Evolutionary conservation across 2,113 vertebrate genomes (phyloP).

Genomic region (Cygnus atratus): DNA sequence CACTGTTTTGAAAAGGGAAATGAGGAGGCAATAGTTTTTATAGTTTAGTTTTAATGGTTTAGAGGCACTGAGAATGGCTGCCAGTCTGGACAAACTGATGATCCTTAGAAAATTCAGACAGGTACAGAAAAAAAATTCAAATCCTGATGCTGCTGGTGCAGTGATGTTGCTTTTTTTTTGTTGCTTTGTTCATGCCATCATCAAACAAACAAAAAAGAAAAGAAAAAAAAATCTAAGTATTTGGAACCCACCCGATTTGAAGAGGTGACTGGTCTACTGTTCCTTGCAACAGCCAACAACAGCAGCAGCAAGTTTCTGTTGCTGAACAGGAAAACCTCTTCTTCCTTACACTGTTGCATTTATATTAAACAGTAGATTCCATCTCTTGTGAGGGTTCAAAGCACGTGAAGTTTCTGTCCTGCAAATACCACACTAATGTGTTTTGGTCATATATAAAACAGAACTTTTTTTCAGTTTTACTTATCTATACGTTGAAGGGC

Average conservation of each 20-base stretch:
- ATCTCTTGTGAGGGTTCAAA: slow-evolving; percentile 55
- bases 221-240: background rate
- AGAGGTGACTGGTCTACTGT: slow-evolving; percentile 28
- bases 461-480: slow-evolving; percentile 72
- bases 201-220: background rate
- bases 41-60: background rate
- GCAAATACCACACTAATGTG: slow-evolving; percentile 34
- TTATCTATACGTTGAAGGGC: slow-evolving; percentile 72
- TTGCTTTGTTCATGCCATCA: slow-evolving; percentile 65
- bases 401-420: slow-evolving; percentile 48
- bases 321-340: slow-evolving; percentile 12
- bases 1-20: slow-evolving; percentile 8
- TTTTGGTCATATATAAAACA: slow-evolving; percentile 84
- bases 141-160: slow-evolving; percentile 56
- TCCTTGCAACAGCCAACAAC: slow-evolving; percentile 35
- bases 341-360: slow-evolving; percentile 17
- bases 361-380: background rate
- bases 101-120: slow-evolving; percentile 48
- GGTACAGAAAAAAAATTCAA: slow-evolving; percentile 16
- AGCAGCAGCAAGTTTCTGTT: slow-evolving; percentile 38
- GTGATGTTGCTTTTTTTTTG: slow-evolving; percentile 39
- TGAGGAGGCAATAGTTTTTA: background rate
- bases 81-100: slow-evolving; percentile 50
- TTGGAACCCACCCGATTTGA: slow-evolving; percentile 62
- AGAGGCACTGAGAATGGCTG: slow-evolving; percentile 63